These are phyloP conservation scores for Sepioteuthis lessoniana DNA, from an alignment of 2,888 invertebrate species.

Conservation along the genomic window DNA sequence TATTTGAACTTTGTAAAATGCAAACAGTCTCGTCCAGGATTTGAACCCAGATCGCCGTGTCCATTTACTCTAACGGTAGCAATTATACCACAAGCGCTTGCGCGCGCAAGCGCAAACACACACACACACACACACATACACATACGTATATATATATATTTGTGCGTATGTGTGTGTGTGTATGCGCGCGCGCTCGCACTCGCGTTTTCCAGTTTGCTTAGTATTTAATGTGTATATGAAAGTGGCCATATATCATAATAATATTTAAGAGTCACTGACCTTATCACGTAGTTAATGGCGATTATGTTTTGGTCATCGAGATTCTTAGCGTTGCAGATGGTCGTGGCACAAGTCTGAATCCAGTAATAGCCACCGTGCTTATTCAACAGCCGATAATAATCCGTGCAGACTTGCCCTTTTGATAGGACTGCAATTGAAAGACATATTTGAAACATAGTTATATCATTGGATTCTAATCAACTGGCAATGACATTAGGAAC, in stretches of 20 bases:
- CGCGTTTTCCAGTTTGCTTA: too few species aligned
- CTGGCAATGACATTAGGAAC: too few species aligned
- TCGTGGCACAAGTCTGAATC: slow-evolving; percentile 97
- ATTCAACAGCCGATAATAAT: slow-evolving; percentile 96
- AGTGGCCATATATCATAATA: neutral
- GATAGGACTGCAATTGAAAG: slow-evolving; percentile 84
- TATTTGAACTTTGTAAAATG: too few species aligned
- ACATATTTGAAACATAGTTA: neutral
- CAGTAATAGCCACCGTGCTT: slow-evolving; percentile 96
- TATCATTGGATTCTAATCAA: neutral
- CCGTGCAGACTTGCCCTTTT: slow-evolving; percentile 96
- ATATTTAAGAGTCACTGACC: slow-evolving; percentile 79
- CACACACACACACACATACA: neutral
- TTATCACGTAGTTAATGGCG: slow-evolving; percentile 96
- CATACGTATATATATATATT: neutral
- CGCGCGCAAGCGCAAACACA: neutral
- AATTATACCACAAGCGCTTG: too few species aligned
- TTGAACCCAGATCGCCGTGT: too few species aligned
- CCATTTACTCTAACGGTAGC: too few species aligned
- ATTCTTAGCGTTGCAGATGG: slow-evolving; percentile 95
- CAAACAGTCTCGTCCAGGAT: too few species aligned
- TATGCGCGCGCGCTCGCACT: too few species aligned
- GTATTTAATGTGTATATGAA: neutral
- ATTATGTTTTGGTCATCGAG: slow-evolving; percentile 97
- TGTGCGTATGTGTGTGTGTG: neutral